phyloP scores from a whole-genome alignment of 2,888 invertebrate species.

The Rhagonycha fulva region DNA sequence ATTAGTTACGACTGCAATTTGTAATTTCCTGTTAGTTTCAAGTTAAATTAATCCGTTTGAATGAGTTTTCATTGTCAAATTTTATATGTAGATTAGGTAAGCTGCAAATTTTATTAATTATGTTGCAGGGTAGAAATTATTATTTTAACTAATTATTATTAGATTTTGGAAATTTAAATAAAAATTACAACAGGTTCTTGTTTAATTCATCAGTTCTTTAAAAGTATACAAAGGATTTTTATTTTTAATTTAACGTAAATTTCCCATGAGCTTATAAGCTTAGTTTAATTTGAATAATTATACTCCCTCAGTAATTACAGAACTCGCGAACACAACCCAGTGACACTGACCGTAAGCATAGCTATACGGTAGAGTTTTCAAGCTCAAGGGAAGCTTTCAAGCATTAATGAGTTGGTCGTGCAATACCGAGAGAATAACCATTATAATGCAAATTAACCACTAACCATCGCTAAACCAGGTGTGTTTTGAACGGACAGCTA shows the following conservation, averaged over 20 bases:
- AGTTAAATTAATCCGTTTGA: not conserved
- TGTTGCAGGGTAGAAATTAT: not conserved
- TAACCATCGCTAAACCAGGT: constrained; percentile 51
- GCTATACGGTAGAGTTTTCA: constrained; percentile 30
- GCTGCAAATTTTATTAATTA: not conserved
- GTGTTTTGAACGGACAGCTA: constrained; percentile 51
- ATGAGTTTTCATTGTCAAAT: not conserved
- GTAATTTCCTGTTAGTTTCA: not conserved
- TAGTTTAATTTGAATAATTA: constrained; percentile 43
- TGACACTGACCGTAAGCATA: constrained; percentile 48
- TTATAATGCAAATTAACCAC: constrained; percentile 52
- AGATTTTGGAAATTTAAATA: not conserved
- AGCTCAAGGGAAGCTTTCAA: constrained; percentile 7
- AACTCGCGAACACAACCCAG: constrained; percentile 44
- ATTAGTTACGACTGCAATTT: constrained; percentile 7
- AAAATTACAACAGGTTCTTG: not conserved
- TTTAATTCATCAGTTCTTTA: not conserved
- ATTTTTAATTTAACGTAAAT: constrained; percentile 10
- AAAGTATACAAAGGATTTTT: not conserved
- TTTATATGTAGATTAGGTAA: not conserved
- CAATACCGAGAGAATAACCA: constrained; percentile 36
- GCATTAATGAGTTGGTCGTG: constrained; percentile 21
- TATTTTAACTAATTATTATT: not conserved
- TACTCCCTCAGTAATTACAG: constrained; percentile 51
- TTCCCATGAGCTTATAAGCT: constrained; percentile 35